These are phyloP conservation scores for Drosophila fuyamai DNA, from an alignment of 1,140 invertebrate genomes.

Conservation along the genomic window DNA sequence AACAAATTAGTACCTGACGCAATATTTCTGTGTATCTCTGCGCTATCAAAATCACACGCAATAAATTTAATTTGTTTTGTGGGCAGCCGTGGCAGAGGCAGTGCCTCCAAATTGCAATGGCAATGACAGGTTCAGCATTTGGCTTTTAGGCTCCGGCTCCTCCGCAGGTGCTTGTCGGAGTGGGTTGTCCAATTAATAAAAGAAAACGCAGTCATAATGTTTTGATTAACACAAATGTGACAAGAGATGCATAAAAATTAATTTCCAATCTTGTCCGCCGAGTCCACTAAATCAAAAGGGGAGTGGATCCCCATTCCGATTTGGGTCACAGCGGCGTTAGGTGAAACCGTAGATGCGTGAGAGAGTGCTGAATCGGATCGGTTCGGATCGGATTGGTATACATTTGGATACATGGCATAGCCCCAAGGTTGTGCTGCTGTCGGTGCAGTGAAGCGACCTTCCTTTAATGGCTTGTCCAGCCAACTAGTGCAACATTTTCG, in stretches of 20 bases:
- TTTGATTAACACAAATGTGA: conserved; percentile 82
- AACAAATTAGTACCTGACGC: conserved; percentile 83
- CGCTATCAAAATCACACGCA: conserved; percentile 82
- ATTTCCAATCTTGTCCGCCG: conserved; percentile 67
- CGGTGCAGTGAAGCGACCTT: conserved; percentile 67
- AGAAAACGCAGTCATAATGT: conserved; percentile 80
- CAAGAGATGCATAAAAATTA: conserved; percentile 79
- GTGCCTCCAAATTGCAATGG: conserved; percentile 27
- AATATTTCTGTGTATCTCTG: conserved; percentile 72
- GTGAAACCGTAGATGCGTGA: conserved; percentile 72
- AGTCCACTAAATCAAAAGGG: conserved; percentile 27
- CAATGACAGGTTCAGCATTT: conserved; percentile 32
- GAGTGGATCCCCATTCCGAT: conserved; percentile 52
- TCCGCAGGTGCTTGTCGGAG: conserved; percentile 30
- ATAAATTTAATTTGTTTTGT: conserved; percentile 73
- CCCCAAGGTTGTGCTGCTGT: conserved; percentile 62
- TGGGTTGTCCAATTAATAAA: conserved; percentile 77
- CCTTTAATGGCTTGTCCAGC: conserved; percentile 68
- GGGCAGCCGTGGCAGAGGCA: conserved; percentile 17
- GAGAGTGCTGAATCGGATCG: conserved; percentile 42
- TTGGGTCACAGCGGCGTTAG: conserved; percentile 65
- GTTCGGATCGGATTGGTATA: conserved; percentile 9
- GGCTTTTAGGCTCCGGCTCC: conserved; percentile 3
- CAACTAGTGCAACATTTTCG: conserved; percentile 75
- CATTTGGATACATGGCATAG: conserved; percentile 22